These are phyloP conservation scores for western clawed frog (Xenopus tropicalis) DNA, from an alignment of 2,113 vertebrate genomes.

Conservation along the genomic window UCB_Xtro_10.0 CM004451.2:17030501-17031000, in stretches of 20 bases:
- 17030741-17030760: conserved; percentile 10
- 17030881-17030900: conserved; percentile 13
- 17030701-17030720: conserved; percentile 44
- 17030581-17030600: no score
- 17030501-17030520: no score
- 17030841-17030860: conserved; percentile 54
- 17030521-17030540: no score
- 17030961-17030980: no score
- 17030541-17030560: no score
- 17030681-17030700: conserved; percentile 58
- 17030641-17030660: conserved; percentile 64
- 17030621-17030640: conserved; percentile 53
- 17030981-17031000: no score
- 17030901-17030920: no score
- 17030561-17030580: no score
- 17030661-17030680: conserved; percentile 55
- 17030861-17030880: conserved; percentile 30
- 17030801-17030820: conserved; percentile 49
- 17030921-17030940: not conserved
- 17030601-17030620: conserved; percentile 50
- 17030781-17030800: not conserved
- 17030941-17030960: not conserved
- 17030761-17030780: not conserved
- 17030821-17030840: conserved; percentile 55
- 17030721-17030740: conserved; percentile 31